A percentile compares a stretch with the other conserved stretches of the same genome.
These are phyloP conservation scores for Muscicapa comitata DNA, from an alignment of 2,797 vertebrate genomes.

Conservation along the genomic window DNA sequence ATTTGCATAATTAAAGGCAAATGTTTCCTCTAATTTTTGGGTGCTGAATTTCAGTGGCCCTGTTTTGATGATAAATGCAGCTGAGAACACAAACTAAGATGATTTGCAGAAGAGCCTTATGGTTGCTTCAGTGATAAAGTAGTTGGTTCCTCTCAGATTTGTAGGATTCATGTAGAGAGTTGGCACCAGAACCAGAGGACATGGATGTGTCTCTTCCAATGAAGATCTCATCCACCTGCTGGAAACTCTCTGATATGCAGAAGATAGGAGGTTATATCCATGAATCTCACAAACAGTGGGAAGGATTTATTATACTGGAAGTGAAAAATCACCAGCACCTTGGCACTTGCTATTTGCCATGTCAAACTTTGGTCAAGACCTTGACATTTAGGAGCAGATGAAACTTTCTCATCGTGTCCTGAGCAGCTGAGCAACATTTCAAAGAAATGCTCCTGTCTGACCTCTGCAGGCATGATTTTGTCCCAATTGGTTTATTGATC, in stretches of 20 bases:
- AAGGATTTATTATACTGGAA: background rate
- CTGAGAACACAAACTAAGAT: background rate
- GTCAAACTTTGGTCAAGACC: background rate
- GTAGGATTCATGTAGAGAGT: background rate
- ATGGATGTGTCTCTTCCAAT: accelerated
- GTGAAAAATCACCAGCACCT: background rate
- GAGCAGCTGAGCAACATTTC: background rate
- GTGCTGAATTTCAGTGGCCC: background rate
- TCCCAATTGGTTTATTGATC: background rate
- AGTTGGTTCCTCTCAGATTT: background rate
- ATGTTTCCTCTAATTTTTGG: background rate
- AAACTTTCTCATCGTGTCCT: background rate
- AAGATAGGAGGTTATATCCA: background rate
- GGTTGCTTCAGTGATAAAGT: background rate
- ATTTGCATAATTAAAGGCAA: background rate
- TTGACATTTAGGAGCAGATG: background rate
- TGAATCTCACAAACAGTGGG: background rate
- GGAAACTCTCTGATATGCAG: background rate
- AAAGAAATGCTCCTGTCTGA: background rate
- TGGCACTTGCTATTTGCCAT: background rate
- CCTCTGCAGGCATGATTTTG: background rate
- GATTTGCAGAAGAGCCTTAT: background rate
- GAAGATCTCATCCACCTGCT: background rate
- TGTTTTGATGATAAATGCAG: background rate
- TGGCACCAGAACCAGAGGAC: background rate